phyloP scores from a whole-genome alignment of 2,797 vertebrate genomes.

The Pipistrellus kuhlii region DNA sequence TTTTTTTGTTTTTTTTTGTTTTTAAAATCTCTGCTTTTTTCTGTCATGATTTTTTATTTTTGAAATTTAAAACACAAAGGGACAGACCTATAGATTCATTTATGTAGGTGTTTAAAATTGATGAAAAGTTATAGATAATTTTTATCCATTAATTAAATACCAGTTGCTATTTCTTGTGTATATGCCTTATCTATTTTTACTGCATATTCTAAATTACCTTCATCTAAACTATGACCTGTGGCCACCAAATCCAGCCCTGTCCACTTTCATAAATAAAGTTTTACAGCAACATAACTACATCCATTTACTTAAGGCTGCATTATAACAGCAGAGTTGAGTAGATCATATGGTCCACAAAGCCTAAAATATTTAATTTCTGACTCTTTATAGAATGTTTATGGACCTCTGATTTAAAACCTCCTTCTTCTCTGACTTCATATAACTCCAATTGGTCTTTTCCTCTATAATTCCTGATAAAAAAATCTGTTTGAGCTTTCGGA shows the following conservation, averaged over 20 bases:
- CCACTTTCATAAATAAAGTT: slow-evolving; percentile 27
- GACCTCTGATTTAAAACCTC: neutral
- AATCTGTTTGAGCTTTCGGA: neutral
- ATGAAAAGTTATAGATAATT: neutral
- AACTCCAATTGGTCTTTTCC: neutral
- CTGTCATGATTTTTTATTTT: slow-evolving; percentile 18
- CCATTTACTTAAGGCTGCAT: neutral
- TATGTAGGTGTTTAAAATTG: slow-evolving; percentile 14
- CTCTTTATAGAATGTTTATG: neutral
- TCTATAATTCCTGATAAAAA: neutral
- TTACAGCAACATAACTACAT: neutral
- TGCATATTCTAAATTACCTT: neutral
- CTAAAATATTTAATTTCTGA: neutral
- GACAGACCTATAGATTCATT: neutral
- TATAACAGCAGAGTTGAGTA: neutral
- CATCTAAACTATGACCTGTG: slow-evolving; percentile 10
- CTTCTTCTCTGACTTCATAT: neutral
- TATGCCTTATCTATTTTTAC: neutral
- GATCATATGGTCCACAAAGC: neutral
- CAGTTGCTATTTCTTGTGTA: neutral
- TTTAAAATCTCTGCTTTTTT: neutral
- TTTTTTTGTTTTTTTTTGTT: neutral
- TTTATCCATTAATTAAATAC: neutral
- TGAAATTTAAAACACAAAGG: neutral
- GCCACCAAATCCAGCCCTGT: neutral